Percentiles rank a stretch among this genome's conserved stretches.
Evolutionary conservation across 2,797 vertebrate species (phyloP).

Genomic region (Loriculus beryllinus): DNA sequence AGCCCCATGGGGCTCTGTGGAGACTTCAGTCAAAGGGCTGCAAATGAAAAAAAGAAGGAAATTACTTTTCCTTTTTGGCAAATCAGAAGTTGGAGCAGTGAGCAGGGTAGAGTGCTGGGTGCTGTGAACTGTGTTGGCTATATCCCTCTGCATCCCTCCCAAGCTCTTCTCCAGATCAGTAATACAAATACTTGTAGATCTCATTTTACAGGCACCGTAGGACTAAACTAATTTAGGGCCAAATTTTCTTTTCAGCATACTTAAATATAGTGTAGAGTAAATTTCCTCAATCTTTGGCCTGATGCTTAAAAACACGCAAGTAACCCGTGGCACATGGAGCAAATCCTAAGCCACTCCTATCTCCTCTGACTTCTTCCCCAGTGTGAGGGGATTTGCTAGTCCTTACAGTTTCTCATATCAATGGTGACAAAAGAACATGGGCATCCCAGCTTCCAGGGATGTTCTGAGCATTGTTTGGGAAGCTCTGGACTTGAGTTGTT

Average conservation of each 20-base stretch:
- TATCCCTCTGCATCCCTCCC: neutral
- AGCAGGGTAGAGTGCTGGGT: conserved; percentile 16
- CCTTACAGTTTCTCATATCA: neutral
- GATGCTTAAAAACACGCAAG: conserved; percentile 24
- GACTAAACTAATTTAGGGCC: neutral
- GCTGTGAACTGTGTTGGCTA: conserved; percentile 25
- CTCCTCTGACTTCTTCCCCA: neutral
- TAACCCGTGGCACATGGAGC: conserved; percentile 5
- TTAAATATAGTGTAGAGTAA: neutral
- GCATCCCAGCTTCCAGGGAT: neutral
- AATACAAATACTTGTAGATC: conserved; percentile 18
- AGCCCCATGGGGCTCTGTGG: neutral
- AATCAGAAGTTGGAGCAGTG: neutral
- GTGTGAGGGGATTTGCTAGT: neutral
- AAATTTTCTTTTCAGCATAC: conserved; percentile 21
- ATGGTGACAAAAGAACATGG: neutral
- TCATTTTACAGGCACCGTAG: conserved; percentile 12
- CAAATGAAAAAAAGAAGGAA: neutral
- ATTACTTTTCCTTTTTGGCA: conserved; percentile 20
- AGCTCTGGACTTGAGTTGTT: neutral
- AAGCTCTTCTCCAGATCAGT: neutral
- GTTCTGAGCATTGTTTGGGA: neutral
- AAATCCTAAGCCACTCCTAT: neutral
- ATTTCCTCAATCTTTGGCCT: conserved; percentile 19
- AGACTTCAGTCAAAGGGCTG: neutral